These are phyloP conservation scores for Sebastiscus albofasciatus DNA, from an alignment of 2,797 vertebrate species.

Conservation along the genomic window DNA sequence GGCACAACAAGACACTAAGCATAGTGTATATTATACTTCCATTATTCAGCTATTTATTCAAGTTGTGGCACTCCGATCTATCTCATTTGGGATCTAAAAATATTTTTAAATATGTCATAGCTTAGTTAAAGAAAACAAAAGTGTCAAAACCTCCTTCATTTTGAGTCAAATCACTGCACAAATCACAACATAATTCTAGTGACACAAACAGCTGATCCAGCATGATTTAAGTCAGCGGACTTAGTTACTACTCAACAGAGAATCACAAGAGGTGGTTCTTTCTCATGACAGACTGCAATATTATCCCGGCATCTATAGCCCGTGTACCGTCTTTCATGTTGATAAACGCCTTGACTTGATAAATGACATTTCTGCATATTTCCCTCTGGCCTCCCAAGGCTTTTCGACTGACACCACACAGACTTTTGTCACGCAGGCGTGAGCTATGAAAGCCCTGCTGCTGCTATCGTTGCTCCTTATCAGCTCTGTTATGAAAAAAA, in stretches of 20 bases:
- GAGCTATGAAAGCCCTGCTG: slow-evolving; percentile 61
- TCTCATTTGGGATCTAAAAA: background rate
- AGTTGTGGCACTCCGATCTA: background rate
- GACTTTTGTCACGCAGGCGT: slow-evolving; percentile 50
- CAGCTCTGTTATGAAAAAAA: slow-evolving; percentile 66
- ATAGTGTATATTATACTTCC: background rate
- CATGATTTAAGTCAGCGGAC: slow-evolving; percentile 1
- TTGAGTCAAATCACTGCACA: background rate
- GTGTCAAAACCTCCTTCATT: background rate
- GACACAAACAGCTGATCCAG: slow-evolving; percentile 8
- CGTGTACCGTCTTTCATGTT: slow-evolving; percentile 14
- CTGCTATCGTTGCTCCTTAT: slow-evolving; percentile 61
- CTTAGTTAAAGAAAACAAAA: background rate
- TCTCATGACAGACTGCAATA: slow-evolving; percentile 12
- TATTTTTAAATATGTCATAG: slow-evolving; percentile 3
- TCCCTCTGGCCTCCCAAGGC: slow-evolving; percentile 27
- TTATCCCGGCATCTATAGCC: slow-evolving; percentile 25
- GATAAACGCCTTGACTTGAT: slow-evolving; percentile 42
- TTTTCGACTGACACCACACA: slow-evolving; percentile 46
- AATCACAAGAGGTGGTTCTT: slow-evolving; percentile 8
- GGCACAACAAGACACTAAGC: background rate
- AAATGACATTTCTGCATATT: slow-evolving; percentile 54
- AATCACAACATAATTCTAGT: background rate
- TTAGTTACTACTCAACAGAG: background rate
- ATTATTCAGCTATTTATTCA: background rate